Percentiles rank a stretch among this genome's conserved stretches.
These are phyloP conservation scores for Netelia inedita DNA, from an alignment of 2,888 invertebrate species.

Conservation along the genomic window DNA sequence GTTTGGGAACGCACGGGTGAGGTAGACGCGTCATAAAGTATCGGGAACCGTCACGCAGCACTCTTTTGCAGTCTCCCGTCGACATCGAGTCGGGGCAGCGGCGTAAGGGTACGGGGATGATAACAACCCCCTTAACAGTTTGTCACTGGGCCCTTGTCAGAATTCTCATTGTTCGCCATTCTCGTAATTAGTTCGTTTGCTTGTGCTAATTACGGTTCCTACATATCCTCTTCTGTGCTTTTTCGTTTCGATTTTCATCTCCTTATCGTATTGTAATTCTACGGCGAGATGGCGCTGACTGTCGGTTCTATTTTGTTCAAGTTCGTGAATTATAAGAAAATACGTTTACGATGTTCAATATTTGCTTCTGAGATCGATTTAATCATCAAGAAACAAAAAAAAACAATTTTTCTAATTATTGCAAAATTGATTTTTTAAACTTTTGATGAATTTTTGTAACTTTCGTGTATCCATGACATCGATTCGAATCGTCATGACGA, in stretches of 20 bases:
- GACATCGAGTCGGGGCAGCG: background rate
- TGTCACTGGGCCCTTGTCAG: conserved; percentile 77
- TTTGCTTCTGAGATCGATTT: no score
- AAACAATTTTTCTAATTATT: no score
- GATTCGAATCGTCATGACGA: background rate
- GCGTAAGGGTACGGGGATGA: conserved; percentile 42
- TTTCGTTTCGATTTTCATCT: conserved; percentile 15
- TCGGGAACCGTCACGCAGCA: conserved; percentile 26
- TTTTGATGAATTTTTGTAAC: no score
- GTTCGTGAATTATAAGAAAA: background rate
- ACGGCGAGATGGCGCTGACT: background rate
- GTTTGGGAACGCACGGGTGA: background rate
- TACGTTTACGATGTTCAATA: background rate
- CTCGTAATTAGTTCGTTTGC: conserved; percentile 84
- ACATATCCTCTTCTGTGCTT: conserved; percentile 27
- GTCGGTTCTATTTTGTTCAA: background rate
- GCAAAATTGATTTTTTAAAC: no score
- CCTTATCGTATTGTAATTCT: conserved; percentile 1
- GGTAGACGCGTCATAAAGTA: conserved; percentile 59
- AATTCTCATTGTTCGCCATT: conserved; percentile 78
- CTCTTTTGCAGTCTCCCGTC: background rate
- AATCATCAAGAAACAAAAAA: no score
- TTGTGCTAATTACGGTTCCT: conserved; percentile 82
- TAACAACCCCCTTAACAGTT: conserved; percentile 32
- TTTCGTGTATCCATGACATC: no score